A percentile compares a stretch with the other conserved stretches of the same genome.
phyloP scores from a whole-genome alignment of 2,113 vertebrate genomes.

The Plotosus lineatus region DNA sequence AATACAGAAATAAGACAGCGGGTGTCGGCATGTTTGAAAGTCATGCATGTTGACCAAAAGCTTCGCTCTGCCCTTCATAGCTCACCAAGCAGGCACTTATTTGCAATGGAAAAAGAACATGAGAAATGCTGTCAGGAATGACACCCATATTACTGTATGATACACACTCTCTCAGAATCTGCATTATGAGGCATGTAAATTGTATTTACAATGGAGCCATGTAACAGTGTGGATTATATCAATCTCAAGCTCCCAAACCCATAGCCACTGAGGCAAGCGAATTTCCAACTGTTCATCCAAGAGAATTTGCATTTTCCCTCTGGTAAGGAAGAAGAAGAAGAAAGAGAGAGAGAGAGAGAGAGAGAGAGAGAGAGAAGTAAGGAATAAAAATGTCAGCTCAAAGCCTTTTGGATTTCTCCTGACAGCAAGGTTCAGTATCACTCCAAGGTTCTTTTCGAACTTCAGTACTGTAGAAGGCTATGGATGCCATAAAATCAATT shows the following conservation, averaged over 20 bases:
- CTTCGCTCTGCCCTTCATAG: conserved; percentile 76
- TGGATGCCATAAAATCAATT: conserved; percentile 66
- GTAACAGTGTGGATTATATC: conserved; percentile 56
- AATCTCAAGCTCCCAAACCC: conserved; percentile 52
- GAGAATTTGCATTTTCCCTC: conserved; percentile 69
- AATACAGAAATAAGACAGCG: conserved; percentile 59
- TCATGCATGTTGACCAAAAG: conserved; percentile 75
- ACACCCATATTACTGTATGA: conserved; percentile 62
- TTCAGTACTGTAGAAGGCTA: conserved; percentile 65
- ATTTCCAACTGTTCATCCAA: conserved; percentile 64
- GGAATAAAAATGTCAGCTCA: conserved; percentile 58
- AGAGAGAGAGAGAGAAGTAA: conserved; percentile 13
- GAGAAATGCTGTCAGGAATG: conserved; percentile 48
- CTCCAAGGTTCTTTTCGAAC: conserved; percentile 60
- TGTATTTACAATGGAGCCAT: conserved; percentile 46
- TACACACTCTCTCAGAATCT: conserved; percentile 45
- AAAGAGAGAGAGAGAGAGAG: conserved; percentile 31
- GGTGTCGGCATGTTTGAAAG: conserved; percentile 61
- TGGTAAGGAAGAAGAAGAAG: conserved; percentile 36
- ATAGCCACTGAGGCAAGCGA: conserved; percentile 65
- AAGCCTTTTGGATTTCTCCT: conserved; percentile 56
- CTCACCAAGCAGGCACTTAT: conserved; percentile 68
- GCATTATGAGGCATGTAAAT: conserved; percentile 58
- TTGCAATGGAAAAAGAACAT: conserved; percentile 60
- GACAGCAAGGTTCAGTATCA: conserved; percentile 54